phyloP scores from a whole-genome alignment of 2,113 vertebrate genomes.

The Oryzias woworae region DNA sequence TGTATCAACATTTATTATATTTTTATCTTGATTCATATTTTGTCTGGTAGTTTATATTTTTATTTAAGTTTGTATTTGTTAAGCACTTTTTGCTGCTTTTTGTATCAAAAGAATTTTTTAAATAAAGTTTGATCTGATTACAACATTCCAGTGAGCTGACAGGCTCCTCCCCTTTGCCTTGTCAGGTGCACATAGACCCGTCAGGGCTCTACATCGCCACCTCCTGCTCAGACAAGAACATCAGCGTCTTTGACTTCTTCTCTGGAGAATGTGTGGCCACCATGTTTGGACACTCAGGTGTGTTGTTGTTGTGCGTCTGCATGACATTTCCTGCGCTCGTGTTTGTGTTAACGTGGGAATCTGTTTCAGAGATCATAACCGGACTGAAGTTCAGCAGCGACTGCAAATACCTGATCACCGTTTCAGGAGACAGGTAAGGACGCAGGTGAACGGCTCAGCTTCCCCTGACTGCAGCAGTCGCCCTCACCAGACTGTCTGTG shows the following conservation, averaged over 20 bases:
- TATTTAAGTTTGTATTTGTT: no score
- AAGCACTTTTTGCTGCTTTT: no score
- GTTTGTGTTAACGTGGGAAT: background rate
- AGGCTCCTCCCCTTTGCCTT: background rate
- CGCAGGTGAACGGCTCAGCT: background rate
- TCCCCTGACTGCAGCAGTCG: no score
- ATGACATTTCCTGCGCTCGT: background rate
- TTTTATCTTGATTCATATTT: no score
- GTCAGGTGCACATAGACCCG: slow-evolving; percentile 94
- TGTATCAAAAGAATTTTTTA: no score
- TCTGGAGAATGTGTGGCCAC: slow-evolving; percentile 96
- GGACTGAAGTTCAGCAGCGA: slow-evolving; percentile 98
- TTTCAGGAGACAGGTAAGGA: slow-evolving; percentile 93
- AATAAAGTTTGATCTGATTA: no score
- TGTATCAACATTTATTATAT: background rate
- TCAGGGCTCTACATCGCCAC: slow-evolving; percentile 96
- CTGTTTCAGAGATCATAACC: slow-evolving; percentile 89
- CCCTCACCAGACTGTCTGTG: background rate
- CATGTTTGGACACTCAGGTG: slow-evolving; percentile 97
- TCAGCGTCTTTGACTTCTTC: slow-evolving; percentile 95
- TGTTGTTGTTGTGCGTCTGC: background rate
- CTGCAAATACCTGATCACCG: slow-evolving; percentile 94
- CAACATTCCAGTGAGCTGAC: background rate
- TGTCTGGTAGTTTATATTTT: no score
- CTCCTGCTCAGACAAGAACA: slow-evolving; percentile 97